These are phyloP conservation scores for Euleptes europaea DNA, from an alignment of 2,113 vertebrate species.

Conservation along the genomic window DNA sequence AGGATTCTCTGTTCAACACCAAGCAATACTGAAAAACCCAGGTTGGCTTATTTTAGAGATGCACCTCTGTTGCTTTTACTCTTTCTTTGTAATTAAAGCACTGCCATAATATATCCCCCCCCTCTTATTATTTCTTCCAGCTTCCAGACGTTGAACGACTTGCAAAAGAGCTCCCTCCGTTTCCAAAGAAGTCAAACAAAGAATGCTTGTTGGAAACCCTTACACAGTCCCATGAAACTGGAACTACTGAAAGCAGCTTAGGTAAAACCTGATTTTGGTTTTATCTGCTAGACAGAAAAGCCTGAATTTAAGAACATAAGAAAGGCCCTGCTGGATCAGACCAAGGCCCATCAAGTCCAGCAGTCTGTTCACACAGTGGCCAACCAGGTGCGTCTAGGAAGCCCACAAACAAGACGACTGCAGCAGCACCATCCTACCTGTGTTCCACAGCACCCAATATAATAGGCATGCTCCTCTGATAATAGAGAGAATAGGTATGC, in stretches of 20 bases:
- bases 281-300: not conserved
- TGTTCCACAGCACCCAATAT: no score
- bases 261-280: not conserved
- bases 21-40: not conserved
- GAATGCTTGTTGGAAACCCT: not conserved
- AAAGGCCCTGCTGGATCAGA: no score
- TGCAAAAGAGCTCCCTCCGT: conserved; percentile 70
- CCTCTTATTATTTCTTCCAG: conserved; percentile 53
- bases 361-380: no score
- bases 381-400: no score
- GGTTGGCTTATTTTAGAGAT: not conserved
- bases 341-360: no score
- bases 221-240: not conserved
- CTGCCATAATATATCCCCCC: not conserved
- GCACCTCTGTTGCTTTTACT: conserved; percentile 4
- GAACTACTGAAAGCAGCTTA: not conserved
- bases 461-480: no score
- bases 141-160: conserved; percentile 68
- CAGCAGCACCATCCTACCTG: no score
- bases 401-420: no score
- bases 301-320: not conserved
- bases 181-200: conserved; percentile 43
- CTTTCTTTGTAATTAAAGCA: accelerated
- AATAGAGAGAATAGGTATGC: no score
- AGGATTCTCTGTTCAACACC: not conserved